Evolutionary conservation across 1,140 invertebrate species (phyloP).

Genomic region (Macrotrachela quadricornifera): DNA sequence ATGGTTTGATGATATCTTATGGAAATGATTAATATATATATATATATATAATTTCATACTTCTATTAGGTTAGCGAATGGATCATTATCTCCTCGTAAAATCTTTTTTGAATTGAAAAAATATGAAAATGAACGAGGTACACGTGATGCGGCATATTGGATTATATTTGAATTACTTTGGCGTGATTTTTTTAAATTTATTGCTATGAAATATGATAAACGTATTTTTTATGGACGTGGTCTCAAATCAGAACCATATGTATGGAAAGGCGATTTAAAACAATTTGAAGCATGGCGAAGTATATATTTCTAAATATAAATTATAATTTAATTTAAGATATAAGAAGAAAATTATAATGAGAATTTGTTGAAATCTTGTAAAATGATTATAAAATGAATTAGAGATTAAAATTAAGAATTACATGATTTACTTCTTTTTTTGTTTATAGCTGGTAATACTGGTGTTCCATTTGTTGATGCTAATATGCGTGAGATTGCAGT

Average conservation of each 20-base stretch:
- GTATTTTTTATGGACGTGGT: constrained; percentile 22
- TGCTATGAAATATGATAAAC: constrained; percentile 26
- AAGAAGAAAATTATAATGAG: no score
- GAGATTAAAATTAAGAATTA: no score
- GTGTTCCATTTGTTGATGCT: constrained; percentile 33
- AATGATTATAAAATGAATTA: no score
- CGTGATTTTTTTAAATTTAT: constrained; percentile 31
- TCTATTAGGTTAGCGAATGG: constrained; percentile 14
- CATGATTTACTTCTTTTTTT: no score
- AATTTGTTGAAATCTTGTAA: no score
- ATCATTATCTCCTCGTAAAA: constrained; percentile 24
- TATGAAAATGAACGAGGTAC: constrained; percentile 21
- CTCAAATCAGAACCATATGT: constrained; percentile 9
- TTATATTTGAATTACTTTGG: constrained; percentile 31
- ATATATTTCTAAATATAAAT: no score
- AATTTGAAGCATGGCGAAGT: constrained; percentile 24
- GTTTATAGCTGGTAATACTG: constrained; percentile 18
- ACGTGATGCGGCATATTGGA: constrained; percentile 31
- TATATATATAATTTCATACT: no score
- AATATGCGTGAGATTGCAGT: constrained; percentile 30
- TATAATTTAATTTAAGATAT: no score
- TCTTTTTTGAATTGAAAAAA: constrained; percentile 24
- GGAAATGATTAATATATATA: no score
- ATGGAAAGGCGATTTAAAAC: constrained; percentile 21
- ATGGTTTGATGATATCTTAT: constrained; percentile 22